Evolutionary conservation across 2,888 invertebrate species (phyloP).

Genomic region (Pseudeuparius sepicola): DNA sequence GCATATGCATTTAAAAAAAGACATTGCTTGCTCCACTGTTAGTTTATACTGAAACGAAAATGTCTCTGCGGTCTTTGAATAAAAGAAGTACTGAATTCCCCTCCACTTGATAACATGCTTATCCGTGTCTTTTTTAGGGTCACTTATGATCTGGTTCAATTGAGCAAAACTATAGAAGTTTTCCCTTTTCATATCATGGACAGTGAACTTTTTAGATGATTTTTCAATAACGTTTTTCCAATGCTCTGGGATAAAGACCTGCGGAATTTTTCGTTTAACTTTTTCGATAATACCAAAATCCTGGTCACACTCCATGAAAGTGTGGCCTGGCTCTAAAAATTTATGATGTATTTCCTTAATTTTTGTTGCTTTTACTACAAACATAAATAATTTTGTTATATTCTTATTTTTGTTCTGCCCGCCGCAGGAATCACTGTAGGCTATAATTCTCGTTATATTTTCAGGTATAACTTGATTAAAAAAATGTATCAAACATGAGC

Average conservation of each 20-base stretch:
- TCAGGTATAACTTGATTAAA: conserved; percentile 8
- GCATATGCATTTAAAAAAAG: conserved; percentile 13
- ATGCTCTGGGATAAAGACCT: conserved; percentile 15
- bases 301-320: conserved; percentile 14
- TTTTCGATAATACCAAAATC: conserved; percentile 15
- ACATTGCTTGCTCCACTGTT: conserved; percentile 8
- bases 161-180: conserved; percentile 13
- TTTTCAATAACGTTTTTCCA: conserved; percentile 13
- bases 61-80: conserved; percentile 11
- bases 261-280: conserved; percentile 10
- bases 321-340: conserved; percentile 14
- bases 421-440: conserved; percentile 14
- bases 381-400: conserved; percentile 15
- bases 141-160: conserved; percentile 12
- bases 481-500: conserved; percentile 19
- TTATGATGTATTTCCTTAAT: conserved; percentile 15
- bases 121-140: conserved; percentile 11
- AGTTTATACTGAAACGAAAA: conserved; percentile 14
- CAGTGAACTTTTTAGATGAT: conserved; percentile 14
- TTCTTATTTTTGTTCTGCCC: conserved; percentile 17
- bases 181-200: conserved; percentile 13
- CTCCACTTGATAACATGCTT: conserved; percentile 13
- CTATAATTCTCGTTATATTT: conserved; percentile 7
- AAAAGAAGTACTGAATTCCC: conserved; percentile 13
- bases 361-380: conserved; percentile 11